These are phyloP conservation scores for Tetanocera ferruginea DNA, from an alignment of 2,888 invertebrate genomes.

Conservation along the genomic window DNA sequence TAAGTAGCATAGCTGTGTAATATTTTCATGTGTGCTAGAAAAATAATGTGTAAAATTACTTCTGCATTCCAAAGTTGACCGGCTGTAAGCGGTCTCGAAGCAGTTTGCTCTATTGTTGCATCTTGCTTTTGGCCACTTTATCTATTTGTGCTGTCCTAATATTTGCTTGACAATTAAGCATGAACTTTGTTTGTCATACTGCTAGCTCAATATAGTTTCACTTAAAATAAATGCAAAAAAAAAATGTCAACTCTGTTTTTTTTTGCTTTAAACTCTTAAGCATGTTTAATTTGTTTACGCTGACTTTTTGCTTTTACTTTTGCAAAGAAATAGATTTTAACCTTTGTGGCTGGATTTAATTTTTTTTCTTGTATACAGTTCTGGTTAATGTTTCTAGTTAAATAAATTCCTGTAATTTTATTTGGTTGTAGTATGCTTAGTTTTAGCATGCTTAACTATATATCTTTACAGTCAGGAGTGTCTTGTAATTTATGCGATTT, in stretches of 20 bases:
- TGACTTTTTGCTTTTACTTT: conserved; percentile 19
- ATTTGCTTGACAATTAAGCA: conserved; percentile 28
- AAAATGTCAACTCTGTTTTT: neutral
- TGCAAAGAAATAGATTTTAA: neutral
- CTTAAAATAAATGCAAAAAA: neutral
- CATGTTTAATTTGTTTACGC: neutral
- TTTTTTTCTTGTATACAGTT: neutral
- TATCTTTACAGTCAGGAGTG: neutral
- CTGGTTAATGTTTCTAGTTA: neutral
- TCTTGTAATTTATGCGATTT: neutral
- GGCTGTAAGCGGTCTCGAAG: neutral
- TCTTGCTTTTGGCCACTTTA: neutral
- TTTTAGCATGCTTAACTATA: neutral
- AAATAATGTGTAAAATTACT: neutral
- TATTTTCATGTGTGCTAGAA: neutral
- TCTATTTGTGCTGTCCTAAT: neutral
- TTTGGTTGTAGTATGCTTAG: neutral
- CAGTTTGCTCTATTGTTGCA: neutral
- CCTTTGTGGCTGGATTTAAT: conserved; percentile 9
- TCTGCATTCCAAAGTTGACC: neutral
- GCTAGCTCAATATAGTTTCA: neutral
- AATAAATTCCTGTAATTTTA: neutral
- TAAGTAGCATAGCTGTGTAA: neutral
- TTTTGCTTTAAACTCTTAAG: neutral
- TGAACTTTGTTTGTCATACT: conserved; percentile 4